phyloP scores from a whole-genome alignment of 2,113 vertebrate genomes.

The Odocoileus hemionus region DNA sequence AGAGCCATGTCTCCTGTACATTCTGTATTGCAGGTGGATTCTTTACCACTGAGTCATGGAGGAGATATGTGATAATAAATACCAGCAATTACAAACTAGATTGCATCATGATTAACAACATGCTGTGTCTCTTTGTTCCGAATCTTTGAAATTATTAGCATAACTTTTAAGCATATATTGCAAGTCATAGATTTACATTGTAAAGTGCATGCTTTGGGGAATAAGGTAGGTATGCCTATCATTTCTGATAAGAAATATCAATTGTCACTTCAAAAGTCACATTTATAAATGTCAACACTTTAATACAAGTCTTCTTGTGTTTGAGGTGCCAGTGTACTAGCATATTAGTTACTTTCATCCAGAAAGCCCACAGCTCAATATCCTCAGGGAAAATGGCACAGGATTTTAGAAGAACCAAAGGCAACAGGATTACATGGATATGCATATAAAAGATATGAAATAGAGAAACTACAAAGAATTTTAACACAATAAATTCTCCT shows the following conservation, averaged over 20 bases:
- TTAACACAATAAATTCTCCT: background rate
- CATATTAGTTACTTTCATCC: background rate
- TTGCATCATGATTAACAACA: background rate
- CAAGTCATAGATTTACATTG: background rate
- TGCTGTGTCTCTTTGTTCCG: background rate
- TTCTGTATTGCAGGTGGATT: background rate
- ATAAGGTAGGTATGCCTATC: background rate
- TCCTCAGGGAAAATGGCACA: background rate
- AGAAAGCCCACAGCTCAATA: background rate
- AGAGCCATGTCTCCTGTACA: background rate
- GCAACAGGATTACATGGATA: background rate
- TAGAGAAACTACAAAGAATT: background rate
- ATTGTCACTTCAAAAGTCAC: background rate
- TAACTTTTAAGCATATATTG: background rate
- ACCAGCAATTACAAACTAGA: background rate
- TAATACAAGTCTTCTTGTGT: background rate
- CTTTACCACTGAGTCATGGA: background rate
- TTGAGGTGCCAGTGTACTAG: background rate
- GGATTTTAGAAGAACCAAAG: background rate
- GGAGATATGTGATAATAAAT: background rate
- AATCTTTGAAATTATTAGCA: background rate
- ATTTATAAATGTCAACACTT: conserved; percentile 1
- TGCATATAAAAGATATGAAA: background rate
- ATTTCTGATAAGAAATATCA: background rate
- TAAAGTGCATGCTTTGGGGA: background rate